phyloP scores from a whole-genome alignment of 2,113 vertebrate genomes.

The Calyptommatus sinebrachiatus region DNA sequence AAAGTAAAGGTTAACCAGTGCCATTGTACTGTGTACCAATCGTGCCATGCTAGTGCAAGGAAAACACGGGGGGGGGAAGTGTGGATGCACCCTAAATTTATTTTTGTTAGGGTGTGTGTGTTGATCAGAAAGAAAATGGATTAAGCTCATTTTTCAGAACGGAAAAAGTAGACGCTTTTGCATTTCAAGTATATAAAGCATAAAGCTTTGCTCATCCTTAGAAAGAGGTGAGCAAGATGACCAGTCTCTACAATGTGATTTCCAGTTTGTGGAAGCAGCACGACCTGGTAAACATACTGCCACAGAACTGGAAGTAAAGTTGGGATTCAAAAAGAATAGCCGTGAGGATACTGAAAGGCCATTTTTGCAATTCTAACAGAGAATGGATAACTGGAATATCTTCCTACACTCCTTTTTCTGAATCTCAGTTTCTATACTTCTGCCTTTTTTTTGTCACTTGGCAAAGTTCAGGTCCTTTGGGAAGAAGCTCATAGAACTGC shows the following conservation, averaged over 20 bases:
- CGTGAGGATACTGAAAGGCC: not conserved
- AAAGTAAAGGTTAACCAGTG: too few species aligned
- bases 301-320: not conserved
- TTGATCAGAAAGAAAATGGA: too few species aligned
- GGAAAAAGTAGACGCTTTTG: too few species aligned
- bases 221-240: too few species aligned
- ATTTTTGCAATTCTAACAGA: not conserved
- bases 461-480: constrained; percentile 1
- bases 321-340: not conserved
- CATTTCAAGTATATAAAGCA: too few species aligned
- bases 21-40: too few species aligned
- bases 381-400: not conserved
- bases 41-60: too few species aligned
- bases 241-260: not conserved
- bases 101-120: too few species aligned
- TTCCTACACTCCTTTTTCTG: not conserved
- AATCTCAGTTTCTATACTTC: not conserved
- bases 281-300: not conserved
- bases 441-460: constrained; percentile 9
- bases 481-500: not conserved
- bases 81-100: too few species aligned
- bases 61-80: too few species aligned
- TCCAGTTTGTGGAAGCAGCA: not conserved
- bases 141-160: too few species aligned
- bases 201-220: too few species aligned